phyloP scores from a whole-genome alignment of 1,140 invertebrate genomes.

The Brachionus asplanchnoidis region DNA sequence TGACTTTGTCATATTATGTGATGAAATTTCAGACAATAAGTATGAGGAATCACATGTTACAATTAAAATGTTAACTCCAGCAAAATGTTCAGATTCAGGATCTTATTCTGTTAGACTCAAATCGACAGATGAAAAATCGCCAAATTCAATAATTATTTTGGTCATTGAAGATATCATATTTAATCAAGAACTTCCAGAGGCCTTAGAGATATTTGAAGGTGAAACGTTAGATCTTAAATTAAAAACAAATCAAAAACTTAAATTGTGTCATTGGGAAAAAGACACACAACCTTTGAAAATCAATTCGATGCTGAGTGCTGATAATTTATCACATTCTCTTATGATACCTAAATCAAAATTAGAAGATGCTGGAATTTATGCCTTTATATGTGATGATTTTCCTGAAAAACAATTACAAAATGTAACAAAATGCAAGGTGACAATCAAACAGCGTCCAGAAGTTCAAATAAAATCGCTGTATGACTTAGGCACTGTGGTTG shows the following conservation, averaged over 20 bases:
- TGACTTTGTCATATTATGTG: not conserved
- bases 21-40: not conserved
- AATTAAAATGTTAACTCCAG: not conserved
- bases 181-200: not conserved
- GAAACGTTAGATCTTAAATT: not conserved
- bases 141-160: not conserved
- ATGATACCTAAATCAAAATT: not conserved
- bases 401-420: not conserved
- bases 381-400: not conserved
- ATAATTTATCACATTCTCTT: not conserved
- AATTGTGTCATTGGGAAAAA: constrained; percentile 14
- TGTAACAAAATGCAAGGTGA: not conserved
- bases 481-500: not conserved
- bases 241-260: constrained; percentile 8
- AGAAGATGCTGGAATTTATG: not conserved
- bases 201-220: not conserved
- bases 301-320: not conserved
- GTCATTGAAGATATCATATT: not conserved
- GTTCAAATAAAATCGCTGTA: not conserved
- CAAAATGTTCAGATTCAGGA: not conserved
- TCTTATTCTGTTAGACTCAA: not conserved
- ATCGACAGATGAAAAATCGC: not conserved
- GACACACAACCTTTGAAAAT: not conserved
- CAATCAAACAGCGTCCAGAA: constrained; percentile 8
- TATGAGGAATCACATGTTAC: not conserved